phyloP scores from a whole-genome alignment of 2,888 invertebrate genomes.

The Nymphalis urticae region DNA sequence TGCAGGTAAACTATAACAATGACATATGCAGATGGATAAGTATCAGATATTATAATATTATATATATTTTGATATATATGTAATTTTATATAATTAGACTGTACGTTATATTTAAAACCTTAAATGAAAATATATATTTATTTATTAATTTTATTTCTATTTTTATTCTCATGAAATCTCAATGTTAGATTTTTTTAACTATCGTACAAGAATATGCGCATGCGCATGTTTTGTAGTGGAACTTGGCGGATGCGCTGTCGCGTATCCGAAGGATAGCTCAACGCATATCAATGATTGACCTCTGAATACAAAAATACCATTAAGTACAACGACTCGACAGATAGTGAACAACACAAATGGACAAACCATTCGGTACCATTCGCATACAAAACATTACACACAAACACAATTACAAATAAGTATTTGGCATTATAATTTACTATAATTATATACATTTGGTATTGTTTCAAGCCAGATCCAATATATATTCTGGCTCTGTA shows the following conservation, averaged over 20 bases:
- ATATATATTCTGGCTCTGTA: too few relatives aligned
- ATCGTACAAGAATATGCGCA: background rate
- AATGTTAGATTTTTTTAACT: background rate
- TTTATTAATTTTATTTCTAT: too few relatives aligned
- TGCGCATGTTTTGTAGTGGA: conserved; percentile 5
- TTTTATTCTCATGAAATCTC: background rate
- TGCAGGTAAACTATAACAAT: conserved; percentile 32
- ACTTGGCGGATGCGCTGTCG: conserved; percentile 20
- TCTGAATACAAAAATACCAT: conserved; percentile 46
- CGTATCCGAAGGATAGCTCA: conserved; percentile 19
- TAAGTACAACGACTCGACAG: conserved; percentile 42
- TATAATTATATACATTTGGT: background rate
- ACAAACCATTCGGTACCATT: conserved; percentile 31
- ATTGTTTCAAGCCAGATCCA: background rate
- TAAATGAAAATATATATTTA: too few relatives aligned
- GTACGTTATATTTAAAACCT: too few relatives aligned
- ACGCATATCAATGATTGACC: conserved; percentile 46
- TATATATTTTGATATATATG: too few relatives aligned
- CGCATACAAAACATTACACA: conserved; percentile 41
- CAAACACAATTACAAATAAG: background rate
- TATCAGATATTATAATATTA: background rate
- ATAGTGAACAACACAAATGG: conserved; percentile 38
- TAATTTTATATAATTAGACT: too few relatives aligned
- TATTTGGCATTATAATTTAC: conserved; percentile 15
- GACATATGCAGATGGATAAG: background rate